phyloP scores from a whole-genome alignment of 2,888 invertebrate genomes.

The Hirtodrosophila duncani region DNA sequence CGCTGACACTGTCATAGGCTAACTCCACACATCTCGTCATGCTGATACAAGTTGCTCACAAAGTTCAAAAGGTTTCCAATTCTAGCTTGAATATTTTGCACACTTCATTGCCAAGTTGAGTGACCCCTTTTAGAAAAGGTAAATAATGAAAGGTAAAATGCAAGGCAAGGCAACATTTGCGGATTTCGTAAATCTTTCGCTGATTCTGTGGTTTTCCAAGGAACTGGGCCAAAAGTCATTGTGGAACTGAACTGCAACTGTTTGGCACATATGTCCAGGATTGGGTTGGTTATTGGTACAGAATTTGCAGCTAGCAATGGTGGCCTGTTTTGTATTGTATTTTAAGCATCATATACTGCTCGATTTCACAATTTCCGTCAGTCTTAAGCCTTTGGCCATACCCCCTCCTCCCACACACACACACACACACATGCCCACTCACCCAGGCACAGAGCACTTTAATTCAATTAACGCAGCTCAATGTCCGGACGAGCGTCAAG shows the following conservation, averaged over 20 bases:
- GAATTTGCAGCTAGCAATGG: constrained; percentile 2
- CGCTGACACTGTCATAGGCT: no score
- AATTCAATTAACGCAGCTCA: constrained; percentile 71
- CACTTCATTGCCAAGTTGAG: no score
- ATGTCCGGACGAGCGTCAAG: constrained; percentile 67
- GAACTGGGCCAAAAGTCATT: constrained; percentile 39
- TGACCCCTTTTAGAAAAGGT: no score
- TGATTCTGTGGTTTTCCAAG: constrained; percentile 22
- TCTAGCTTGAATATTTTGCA: no score
- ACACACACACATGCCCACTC: constrained; percentile 7
- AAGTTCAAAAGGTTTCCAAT: no score
- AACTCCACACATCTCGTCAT: no score
- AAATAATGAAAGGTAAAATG: constrained; percentile 5
- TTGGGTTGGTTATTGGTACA: constrained; percentile 13
- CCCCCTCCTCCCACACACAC: constrained; percentile 1
- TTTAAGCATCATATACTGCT: constrained; percentile 2
- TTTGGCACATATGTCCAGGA: no score
- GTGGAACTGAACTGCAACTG: constrained; percentile 22
- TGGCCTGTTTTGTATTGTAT: constrained; percentile 33
- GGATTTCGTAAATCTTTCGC: constrained; percentile 33
- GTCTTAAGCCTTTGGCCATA: constrained; percentile 38
- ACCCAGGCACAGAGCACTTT: constrained; percentile 42
- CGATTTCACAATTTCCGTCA: constrained; percentile 10
- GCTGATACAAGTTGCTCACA: no score
- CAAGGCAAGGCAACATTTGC: constrained; percentile 24